These are phyloP conservation scores for Spilarctia lutea DNA, from an alignment of 2,888 invertebrate species.

Conservation along the genomic window DNA sequence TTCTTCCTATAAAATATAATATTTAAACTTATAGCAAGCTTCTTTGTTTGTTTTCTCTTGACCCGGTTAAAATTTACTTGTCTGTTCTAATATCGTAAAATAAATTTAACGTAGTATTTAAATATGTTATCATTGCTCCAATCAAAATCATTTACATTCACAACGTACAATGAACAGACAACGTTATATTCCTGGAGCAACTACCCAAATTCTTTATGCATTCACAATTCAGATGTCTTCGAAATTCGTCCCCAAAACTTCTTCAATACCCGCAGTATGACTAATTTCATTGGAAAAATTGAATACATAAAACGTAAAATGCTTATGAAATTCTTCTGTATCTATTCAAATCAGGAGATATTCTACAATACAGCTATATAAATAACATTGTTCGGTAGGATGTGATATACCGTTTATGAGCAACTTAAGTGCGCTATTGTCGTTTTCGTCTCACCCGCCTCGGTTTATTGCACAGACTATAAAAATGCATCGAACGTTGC, in stretches of 20 bases:
- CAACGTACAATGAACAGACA: neutral
- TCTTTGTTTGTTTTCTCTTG: constrained; percentile 27
- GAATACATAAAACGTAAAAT: constrained; percentile 30
- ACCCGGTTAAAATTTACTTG: constrained; percentile 26
- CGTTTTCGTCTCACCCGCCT: constrained; percentile 66
- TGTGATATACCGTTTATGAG: constrained; percentile 81
- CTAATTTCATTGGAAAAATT: constrained; percentile 41
- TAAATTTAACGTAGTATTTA: neutral
- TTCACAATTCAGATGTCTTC: constrained; percentile 13
- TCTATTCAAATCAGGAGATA: constrained; percentile 49
- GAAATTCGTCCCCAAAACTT: constrained; percentile 19
- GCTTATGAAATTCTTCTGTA: constrained; percentile 24
- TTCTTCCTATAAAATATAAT: constrained; percentile 60
- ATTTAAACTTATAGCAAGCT: constrained; percentile 38
- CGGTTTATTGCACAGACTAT: constrained; percentile 76
- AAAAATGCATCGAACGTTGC: constrained; percentile 83
- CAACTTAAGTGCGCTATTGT: constrained; percentile 78
- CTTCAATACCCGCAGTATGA: constrained; percentile 32
- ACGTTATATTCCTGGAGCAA: neutral
- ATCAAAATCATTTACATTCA: neutral
- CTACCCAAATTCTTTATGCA: constrained; percentile 17
- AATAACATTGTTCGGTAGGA: constrained; percentile 75
- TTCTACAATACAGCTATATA: constrained; percentile 57
- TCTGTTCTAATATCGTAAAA: neutral
- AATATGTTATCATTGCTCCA: neutral